Evolutionary conservation across 2,797 vertebrate genomes (phyloP).

Genomic region (Mionectes olivaceus): DNA sequence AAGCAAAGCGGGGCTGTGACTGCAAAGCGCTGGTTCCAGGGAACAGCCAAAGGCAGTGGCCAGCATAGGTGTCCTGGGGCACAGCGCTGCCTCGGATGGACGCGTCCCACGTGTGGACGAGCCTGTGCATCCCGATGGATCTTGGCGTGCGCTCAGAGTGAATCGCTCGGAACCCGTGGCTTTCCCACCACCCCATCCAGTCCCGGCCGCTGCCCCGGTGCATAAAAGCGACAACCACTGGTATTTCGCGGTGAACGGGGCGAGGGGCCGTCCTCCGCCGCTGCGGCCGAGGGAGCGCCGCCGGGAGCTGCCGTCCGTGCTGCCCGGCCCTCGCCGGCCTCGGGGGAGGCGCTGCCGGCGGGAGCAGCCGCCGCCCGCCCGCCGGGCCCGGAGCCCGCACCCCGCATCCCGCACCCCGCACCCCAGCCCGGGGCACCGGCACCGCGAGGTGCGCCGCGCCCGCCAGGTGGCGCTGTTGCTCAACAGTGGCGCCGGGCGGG

Average conservation of each 20-base stretch:
- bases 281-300: not conserved
- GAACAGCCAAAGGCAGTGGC: not conserved
- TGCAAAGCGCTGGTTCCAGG: fast-evolving
- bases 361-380: not conserved
- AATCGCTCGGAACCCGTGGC: not conserved
- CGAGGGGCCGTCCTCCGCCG: not conserved
- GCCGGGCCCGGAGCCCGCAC: too few relatives aligned
- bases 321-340: too few relatives aligned
- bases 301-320: not conserved
- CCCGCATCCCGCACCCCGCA: too few relatives aligned
- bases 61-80: fast-evolving
- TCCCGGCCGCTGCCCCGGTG: not conserved
- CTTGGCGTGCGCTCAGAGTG: not conserved
- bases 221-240: not conserved
- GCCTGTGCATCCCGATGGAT: not conserved
- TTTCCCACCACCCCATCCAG: not conserved
- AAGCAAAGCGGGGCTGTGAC: not conserved
- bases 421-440: not conserved
- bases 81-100: not conserved
- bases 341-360: not conserved
- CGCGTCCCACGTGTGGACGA: not conserved
- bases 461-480: slow-evolving; percentile 45
- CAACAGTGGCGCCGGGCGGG: not conserved
- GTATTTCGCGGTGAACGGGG: not conserved
- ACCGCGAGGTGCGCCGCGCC: not conserved